A percentile compares a stretch with the other conserved stretches of the same genome.
phyloP scores from a whole-genome alignment of 2,113 vertebrate genomes.

The Capreolus pygargus region DNA sequence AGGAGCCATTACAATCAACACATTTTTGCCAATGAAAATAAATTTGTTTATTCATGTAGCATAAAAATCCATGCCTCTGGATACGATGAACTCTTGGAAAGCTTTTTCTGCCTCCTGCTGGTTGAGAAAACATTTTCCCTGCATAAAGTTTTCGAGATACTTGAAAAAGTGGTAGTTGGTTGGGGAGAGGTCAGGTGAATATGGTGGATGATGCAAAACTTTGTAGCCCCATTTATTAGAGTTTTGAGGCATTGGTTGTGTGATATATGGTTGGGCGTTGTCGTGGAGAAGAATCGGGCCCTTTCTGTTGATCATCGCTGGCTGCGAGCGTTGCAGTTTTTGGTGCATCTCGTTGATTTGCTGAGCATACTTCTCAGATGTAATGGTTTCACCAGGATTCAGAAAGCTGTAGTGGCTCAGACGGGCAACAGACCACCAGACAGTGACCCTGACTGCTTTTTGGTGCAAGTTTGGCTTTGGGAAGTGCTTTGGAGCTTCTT shows the following conservation, averaged over 20 bases:
- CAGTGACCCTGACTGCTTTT: not conserved
- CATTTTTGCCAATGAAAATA: not conserved
- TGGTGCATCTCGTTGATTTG: not conserved
- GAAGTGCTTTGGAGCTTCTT: not conserved
- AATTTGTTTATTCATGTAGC: not conserved
- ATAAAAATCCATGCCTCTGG: not conserved
- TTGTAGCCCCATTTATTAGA: not conserved
- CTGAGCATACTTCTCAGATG: not conserved
- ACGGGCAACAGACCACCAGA: not conserved
- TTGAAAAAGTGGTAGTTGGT: not conserved
- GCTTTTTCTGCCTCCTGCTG: not conserved
- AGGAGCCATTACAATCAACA: not conserved
- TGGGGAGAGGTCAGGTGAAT: not conserved
- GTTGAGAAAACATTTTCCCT: not conserved
- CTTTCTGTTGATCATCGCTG: not conserved
- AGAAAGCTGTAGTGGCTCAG: not conserved
- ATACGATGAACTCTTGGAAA: not conserved
- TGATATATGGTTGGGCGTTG: rapidly evolving
- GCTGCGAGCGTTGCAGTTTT: not conserved
- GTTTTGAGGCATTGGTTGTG: not conserved
- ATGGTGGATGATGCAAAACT: not conserved
- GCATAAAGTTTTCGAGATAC: not conserved
- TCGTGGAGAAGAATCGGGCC: not conserved
- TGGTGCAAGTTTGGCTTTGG: not conserved
- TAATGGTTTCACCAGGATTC: not conserved